Percentiles rank a stretch among this genome's conserved stretches.
phyloP scores from a whole-genome alignment of 2,888 invertebrate species.

The Bellardia pandia region DNA sequence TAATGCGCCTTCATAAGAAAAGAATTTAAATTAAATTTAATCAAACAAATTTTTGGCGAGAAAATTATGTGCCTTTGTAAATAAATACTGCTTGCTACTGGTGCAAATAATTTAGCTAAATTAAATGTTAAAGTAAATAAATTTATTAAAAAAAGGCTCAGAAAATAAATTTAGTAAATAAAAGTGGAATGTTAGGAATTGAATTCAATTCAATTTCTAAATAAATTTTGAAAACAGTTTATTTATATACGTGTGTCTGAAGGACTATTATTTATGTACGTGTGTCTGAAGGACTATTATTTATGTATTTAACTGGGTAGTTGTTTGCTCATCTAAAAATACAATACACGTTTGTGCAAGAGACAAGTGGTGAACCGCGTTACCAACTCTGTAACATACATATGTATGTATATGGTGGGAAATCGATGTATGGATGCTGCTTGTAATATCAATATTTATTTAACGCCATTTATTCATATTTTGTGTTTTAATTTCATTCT shows the following conservation, averaged over 20 bases:
- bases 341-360: not conserved
- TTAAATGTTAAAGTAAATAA: conserved; percentile 11
- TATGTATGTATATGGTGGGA: not conserved
- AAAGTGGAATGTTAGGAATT: not conserved
- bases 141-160: not conserved
- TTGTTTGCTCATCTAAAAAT: conserved; percentile 9
- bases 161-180: not conserved
- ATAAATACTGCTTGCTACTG: not conserved
- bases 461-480: conserved; percentile 30
- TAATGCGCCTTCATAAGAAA: not conserved
- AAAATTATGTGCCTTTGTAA: conserved; percentile 14
- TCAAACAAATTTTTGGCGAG: conserved; percentile 13
- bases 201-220: conserved; percentile 12
- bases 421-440: not conserved
- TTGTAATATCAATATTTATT: conserved; percentile 33
- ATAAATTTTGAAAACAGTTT: conserved; percentile 21
- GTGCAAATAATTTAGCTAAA: not conserved
- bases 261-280: conserved; percentile 8
- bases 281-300: not conserved
- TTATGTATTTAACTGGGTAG: not conserved
- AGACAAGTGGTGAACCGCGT: not conserved
- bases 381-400: not conserved
- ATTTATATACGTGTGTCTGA: conserved; percentile 10
- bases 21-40: conserved; percentile 30
- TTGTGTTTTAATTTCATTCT: not conserved